Evolutionary conservation across 2,113 vertebrate genomes (phyloP).

Genomic region (Antennarius striatus): DNA sequence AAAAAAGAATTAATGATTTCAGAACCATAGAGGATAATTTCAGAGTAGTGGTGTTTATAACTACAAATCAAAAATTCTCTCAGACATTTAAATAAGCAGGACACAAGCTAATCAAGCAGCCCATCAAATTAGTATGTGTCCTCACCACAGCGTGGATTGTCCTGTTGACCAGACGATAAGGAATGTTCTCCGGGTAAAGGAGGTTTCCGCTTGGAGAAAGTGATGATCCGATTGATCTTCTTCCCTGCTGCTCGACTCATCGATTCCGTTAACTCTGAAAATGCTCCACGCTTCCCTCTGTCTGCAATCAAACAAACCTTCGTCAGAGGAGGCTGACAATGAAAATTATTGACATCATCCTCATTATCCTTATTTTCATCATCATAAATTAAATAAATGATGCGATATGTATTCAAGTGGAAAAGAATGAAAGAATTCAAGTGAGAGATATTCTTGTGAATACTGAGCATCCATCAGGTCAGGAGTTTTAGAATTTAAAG

Average conservation of each 20-base stretch:
- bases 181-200: slow-evolving; percentile 82
- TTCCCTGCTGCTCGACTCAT: slow-evolving; percentile 92
- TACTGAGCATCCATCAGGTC: not conserved
- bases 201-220: slow-evolving; percentile 94
- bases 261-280: slow-evolving; percentile 94
- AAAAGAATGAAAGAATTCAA: not conserved
- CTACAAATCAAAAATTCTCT: too few species aligned
- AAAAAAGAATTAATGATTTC: too few species aligned
- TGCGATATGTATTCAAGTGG: not conserved
- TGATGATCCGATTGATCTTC: slow-evolving; percentile 97
- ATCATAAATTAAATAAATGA: not conserved
- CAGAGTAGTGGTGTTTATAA: too few species aligned
- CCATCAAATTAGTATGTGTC: not conserved
- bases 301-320: slow-evolving; percentile 69
- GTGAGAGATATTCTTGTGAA: not conserved
- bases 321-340: slow-evolving; percentile 1
- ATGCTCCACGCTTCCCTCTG: slow-evolving; percentile 87
- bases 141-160: slow-evolving; percentile 91
- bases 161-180: slow-evolving; percentile 79
- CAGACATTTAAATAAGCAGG: not conserved
- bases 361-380: too few species aligned
- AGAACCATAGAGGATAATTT: too few species aligned
- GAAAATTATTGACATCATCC: not conserved
- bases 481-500: not conserved
- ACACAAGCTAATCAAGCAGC: not conserved